phyloP scores from a whole-genome alignment of 2,113 vertebrate genomes.

The Dolichallabes microphthalmus region DNA sequence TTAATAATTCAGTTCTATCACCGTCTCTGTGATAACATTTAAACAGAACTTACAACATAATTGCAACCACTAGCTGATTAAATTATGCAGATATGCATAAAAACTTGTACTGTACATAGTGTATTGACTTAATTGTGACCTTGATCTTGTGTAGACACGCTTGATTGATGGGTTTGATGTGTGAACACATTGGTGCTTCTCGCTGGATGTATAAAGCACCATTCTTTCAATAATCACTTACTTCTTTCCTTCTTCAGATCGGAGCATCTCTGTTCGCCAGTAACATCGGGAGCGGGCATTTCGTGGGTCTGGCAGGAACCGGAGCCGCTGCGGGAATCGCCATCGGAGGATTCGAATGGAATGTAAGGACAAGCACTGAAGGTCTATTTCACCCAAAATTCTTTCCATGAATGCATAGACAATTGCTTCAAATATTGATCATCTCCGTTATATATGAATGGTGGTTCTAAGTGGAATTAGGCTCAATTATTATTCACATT shows the following conservation, averaged over 20 bases:
- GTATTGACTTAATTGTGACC: background rate
- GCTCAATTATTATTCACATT: background rate
- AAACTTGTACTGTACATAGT: background rate
- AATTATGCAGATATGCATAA: background rate
- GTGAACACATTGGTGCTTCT: background rate
- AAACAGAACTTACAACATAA: background rate
- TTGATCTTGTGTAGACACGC: background rate
- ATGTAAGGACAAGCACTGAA: conserved; percentile 73
- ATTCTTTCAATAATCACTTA: background rate
- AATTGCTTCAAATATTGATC: background rate
- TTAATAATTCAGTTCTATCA: background rate
- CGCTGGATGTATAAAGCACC: background rate
- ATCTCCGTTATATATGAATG: background rate
- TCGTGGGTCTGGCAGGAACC: conserved; percentile 91
- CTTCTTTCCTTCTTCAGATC: conserved; percentile 72
- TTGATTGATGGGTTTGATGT: background rate
- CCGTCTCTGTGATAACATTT: background rate
- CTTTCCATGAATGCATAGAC: background rate
- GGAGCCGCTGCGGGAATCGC: conserved; percentile 84
- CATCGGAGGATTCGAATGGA: conserved; percentile 89
- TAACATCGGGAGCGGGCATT: conserved; percentile 93
- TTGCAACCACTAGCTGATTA: background rate
- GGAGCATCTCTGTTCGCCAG: conserved; percentile 95
- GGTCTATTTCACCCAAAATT: background rate
- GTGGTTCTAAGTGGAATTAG: background rate